Evolutionary conservation across 35 echinoderm and acorn worm genomes (phyloP).

Genomic region (Acanthaster planci): DNA sequence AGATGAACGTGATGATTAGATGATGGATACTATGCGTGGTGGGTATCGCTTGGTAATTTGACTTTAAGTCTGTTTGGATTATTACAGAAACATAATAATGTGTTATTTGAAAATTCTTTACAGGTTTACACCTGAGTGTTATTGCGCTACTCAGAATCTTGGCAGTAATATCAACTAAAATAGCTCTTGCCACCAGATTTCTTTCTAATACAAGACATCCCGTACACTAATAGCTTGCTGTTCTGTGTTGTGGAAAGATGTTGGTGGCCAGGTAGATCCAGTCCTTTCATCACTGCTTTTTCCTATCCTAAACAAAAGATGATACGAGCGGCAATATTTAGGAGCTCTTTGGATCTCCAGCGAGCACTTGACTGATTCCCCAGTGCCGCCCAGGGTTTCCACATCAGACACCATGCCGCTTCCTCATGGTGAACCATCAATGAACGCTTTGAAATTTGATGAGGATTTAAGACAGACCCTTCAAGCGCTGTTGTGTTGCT

Average conservation of each 20-base stretch:
- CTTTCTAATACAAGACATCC: not conserved
- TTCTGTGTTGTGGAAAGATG: not conserved
- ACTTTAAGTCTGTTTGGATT: constrained; percentile 7
- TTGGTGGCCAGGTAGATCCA: not conserved
- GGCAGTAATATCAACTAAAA: not conserved
- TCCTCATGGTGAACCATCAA: not conserved
- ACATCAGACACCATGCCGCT: constrained; percentile 27
- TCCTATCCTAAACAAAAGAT: constrained; percentile 6
- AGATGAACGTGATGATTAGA: not conserved
- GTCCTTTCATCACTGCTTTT: not conserved
- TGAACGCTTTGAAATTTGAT: constrained; percentile 6
- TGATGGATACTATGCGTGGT: not conserved
- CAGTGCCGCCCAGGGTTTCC: not conserved
- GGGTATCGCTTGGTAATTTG: not conserved
- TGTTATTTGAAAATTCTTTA: not conserved
- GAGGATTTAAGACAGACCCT: not conserved
- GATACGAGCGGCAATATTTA: constrained; percentile 16
- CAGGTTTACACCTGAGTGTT: not conserved
- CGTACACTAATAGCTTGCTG: constrained; percentile 14
- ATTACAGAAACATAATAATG: not conserved
- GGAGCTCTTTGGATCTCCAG: constrained; percentile 17
- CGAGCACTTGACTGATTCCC: constrained; percentile 21
- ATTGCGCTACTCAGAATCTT: not conserved
- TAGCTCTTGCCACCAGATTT: not conserved
- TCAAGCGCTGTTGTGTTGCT: constrained; percentile 14